Base-by-base conservation (phyloP, 2,113 vertebrate genomes). In the Sula dactylatra region DNA sequence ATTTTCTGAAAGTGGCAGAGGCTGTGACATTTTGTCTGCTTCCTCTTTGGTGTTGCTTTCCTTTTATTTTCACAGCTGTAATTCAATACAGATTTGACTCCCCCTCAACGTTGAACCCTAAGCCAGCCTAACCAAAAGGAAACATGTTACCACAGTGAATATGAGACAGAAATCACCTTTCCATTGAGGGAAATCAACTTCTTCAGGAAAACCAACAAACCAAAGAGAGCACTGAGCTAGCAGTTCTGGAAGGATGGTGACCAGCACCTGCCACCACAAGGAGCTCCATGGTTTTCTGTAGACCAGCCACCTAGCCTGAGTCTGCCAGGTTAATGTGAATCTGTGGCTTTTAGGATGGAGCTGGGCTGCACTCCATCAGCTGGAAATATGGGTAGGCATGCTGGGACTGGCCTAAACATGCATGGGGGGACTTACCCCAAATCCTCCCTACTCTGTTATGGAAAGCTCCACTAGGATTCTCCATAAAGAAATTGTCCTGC, bases 271-370 rank as follows among this genome's bases (percentile, higher is more conserved):
- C 36, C 55, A 40, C 36, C 36, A 18, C 16, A 40, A 38, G 67
- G 67, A 42, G 29, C 21, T 73, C 18, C 7, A 7, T 12, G 11
- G 29, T 72, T 71, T 86, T 22, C 56, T 29, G 22, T 2, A 61
- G 62, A 47, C 7, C 55, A 54, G 17, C 14, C 66, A 42, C 44
- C 49, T 49, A 70, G 12, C 50, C 49, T 59, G 40, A 67, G 17
- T 20, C 55, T 87, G 25, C 44, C 54, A 34, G 0, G 0, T 47
- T 49, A 42, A 36, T 11, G 6, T 26, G 18, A 24, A 25, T 36
- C 44, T n/a, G 13, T 38, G 62, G 10, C 54, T 90, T 82, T 21
- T 26, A 59, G 44, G 27, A 34, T 32, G 13, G 38, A 87, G 45
- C 14, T 69, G 49, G 38, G 22, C 38, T 79, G 61, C 52, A n/a